Base-by-base conservation (phyloP, 2,888 invertebrate species). In the Lordiphosa andalusiaca region DNA sequence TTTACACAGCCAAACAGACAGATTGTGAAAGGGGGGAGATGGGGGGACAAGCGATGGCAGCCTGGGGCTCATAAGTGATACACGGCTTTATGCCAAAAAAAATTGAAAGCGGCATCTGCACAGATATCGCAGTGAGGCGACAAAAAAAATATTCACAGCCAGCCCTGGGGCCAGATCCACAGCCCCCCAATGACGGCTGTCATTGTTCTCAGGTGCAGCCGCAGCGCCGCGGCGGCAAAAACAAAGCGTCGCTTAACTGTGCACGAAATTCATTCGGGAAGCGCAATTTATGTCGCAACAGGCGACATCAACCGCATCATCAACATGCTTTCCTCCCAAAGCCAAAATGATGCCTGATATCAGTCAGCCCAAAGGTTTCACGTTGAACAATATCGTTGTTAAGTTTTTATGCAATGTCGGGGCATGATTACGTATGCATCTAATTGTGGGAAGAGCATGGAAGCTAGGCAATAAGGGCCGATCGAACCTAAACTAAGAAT, bases 171-270 rank as follows among this genome's bases (percentile, higher is more conserved):
- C 6, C 12, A 44, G 38, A 19, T 4, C 10, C 21, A 35, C 46
- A 50, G 21, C 37, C 41, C 44, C 44, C 36, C 47, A 52, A 55
- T 60, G 66, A 71, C 82, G 66, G 65, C 74, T 77, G 77, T 67
- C 83, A 78, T 71, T 84, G 83, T 84, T 82, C 77, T 73, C 77
- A 77, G 76, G 82, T 76, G 84, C 71, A 66, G 59, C 37, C 16
- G 40, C 51, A 19, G 19, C 19, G 19, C 19, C 2, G 19, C 19
- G 77, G 49, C 58, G 57, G 40, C 30, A 52, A 23, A 50, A 67
- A 47, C 40, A 36, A 62, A 41, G 39, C 60, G 53, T 50, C 73
- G 73, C 65, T 77, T 73, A 84, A 84, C 81, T 84, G 77, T 67
- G 81, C 81, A 58, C 84, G 60, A 77, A 84, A 84, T 80, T 81